Conservation (phyloP, 2,113 vertebrate genomes). For the Cryptoleucopteryx plumbea region DNA sequence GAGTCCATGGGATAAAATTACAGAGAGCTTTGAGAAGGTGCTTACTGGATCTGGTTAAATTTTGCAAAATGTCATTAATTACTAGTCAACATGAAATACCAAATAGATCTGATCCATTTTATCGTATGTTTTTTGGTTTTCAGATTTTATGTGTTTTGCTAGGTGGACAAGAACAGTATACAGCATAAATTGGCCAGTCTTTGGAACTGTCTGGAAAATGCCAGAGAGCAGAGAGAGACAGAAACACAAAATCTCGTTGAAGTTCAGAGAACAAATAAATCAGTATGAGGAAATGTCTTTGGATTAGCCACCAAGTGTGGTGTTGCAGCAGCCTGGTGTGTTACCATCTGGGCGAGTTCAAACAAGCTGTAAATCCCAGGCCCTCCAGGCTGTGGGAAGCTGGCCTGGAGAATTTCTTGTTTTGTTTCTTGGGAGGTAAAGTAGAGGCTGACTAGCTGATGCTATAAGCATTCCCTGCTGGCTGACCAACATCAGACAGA, state of each 20-base stretch:
- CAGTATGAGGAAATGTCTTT: slow-evolving; percentile 46
- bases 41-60: background rate
- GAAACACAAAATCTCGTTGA: background rate
- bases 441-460: slow-evolving; percentile 17
- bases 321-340: slow-evolving; percentile 12
- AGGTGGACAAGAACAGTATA: background rate
- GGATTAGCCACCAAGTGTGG: slow-evolving; percentile 23
- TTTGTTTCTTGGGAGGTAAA: slow-evolving; percentile 67
- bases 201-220: background rate
- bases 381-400: slow-evolving; percentile 46
- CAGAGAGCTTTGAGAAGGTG: background rate
- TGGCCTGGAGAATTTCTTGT: slow-evolving; percentile 57
- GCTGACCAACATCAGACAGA: slow-evolving; percentile 42
- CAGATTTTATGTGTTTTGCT: background rate
- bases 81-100: background rate
- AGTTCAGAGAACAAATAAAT: slow-evolving; percentile 62
- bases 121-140: background rate
- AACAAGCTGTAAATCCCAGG: slow-evolving; percentile 37
- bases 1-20: background rate
- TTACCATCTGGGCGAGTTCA: slow-evolving; percentile 64
- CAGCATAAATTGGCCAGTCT: background rate
- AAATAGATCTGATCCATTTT: background rate
- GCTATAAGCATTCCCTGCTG: slow-evolving; percentile 60
- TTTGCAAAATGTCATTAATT: background rate
- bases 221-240: background rate